Percentiles rank a stretch among this genome's conserved stretches.
phyloP scores from a whole-genome alignment of 35 echinoderm and acorn worm genomes.

The Holothuria glaberrima region DNA sequence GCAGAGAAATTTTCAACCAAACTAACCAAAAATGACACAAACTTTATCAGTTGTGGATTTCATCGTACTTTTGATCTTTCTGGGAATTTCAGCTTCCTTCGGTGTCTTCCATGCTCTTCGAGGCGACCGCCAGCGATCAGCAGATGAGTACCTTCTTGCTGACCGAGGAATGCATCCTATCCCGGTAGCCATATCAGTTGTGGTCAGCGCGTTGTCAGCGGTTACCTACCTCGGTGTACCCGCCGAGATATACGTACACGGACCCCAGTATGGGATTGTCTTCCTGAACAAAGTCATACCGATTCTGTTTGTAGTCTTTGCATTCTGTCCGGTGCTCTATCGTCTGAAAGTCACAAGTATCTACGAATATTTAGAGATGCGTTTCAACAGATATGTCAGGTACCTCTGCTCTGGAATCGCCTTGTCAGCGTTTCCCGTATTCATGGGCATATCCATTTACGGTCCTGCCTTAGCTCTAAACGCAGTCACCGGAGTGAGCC shows the following conservation, averaged over 20 bases:
- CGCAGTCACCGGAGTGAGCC: constrained; percentile 34
- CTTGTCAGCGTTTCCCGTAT: background rate
- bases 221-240: constrained; percentile 68
- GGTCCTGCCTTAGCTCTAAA: constrained; percentile 69
- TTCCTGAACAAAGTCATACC: background rate
- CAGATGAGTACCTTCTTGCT: constrained; percentile 66
- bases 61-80: constrained; percentile 42
- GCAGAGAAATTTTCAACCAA: no score
- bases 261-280: constrained; percentile 37
- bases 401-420: background rate
- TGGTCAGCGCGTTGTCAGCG: constrained; percentile 66
- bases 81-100: constrained; percentile 35
- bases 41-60: constrained; percentile 27
- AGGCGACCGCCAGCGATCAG: constrained; percentile 51
- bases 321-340: constrained; percentile 33
- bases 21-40: background rate
- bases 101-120: constrained; percentile 64
- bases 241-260: constrained; percentile 60
- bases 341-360: constrained; percentile 40
- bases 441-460: constrained; percentile 69
- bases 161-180: constrained; percentile 57
- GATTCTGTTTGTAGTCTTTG: background rate
- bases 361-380: constrained; percentile 62
- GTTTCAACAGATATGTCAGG: constrained; percentile 43
- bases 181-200: constrained; percentile 58